Evolutionary conservation across 1,140 invertebrate species (phyloP), one percentile per base, ranked within the genome.

Genomic region (Drosophila subpulchrella): DNA sequence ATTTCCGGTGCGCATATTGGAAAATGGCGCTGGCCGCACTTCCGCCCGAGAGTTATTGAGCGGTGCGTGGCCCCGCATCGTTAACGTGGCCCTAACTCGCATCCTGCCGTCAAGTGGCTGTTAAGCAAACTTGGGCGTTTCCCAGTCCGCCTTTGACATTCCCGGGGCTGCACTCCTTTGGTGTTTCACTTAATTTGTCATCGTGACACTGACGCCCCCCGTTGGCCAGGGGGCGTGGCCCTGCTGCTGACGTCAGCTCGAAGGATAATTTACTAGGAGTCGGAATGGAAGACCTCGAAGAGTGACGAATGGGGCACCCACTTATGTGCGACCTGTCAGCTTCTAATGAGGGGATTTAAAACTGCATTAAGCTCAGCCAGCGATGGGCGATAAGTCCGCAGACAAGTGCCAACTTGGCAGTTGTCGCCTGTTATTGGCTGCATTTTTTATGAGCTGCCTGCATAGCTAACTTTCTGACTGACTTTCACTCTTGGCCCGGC

Each of bases 1-100:
- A 72, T 88, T 88, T 88, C 83, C 83, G 79, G 78, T 67, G 75
- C 65, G 70, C 58, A 78, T 88, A 86, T 82, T 86, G 82, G 82
- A 86, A 88, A 88, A 86, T 86, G 66, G 78, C 83, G 59, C 62
- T 82, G 67, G 82, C 78, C 82, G 78, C 78, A 89, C 76, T 79
- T 86, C 83, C 75, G 83, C 50, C 78, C 70, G 12, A 17, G 36
- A 55, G 66, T 79, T 86, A 88, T 82, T 82, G 78, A 82, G 66
- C 51, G 67, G 66, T 60, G 54, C 50, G 51, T 76, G 68, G 68
- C 68, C 44, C 20, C n/a, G 54, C 73, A 41, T 89, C 79, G 80
- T 86, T 86, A 89, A 83, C 71, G 82, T 79, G 62, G 62, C 58
- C 66, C 61, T 47, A 60, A 79, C 55, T 60, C 74, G 44, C 72